Evolutionary conservation across 2,888 invertebrate species (phyloP).

Genomic region (Plebejus anna): DNA sequence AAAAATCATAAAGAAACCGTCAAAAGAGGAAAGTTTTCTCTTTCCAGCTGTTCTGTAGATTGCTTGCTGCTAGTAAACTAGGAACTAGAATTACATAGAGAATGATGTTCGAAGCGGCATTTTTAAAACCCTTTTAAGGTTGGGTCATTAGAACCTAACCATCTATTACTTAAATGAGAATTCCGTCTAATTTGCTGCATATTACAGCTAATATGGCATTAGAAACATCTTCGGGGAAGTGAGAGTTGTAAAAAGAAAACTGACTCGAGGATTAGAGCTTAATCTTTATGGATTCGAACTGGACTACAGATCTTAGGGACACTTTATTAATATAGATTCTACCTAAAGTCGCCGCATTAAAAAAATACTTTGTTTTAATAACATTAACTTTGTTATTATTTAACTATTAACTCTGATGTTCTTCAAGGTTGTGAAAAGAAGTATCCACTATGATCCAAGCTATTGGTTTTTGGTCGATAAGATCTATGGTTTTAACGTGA

Average conservation of each 20-base stretch:
- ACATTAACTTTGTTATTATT: too few species aligned
- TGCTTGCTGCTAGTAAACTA: neutral
- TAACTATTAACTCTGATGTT: too few species aligned
- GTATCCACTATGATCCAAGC: too few species aligned
- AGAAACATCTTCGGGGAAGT: conserved; percentile 1
- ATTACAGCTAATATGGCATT: neutral
- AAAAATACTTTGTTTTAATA: too few species aligned
- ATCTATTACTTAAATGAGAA: neutral
- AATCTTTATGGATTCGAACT: neutral
- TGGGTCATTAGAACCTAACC: neutral
- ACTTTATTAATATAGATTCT: too few species aligned
- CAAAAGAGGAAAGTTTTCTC: neutral
- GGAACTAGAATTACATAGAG: neutral
- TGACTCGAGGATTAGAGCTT: neutral
- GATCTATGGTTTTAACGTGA: too few species aligned
- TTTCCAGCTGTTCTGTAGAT: neutral
- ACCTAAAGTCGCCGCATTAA: too few species aligned
- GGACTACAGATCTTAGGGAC: too few species aligned
- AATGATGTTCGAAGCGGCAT: neutral
- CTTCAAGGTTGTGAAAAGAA: too few species aligned
- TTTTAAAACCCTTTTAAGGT: neutral
- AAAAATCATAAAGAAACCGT: too few species aligned
- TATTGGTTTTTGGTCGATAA: too few species aligned
- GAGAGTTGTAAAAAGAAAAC: neutral
- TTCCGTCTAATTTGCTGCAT: neutral